Evolutionary conservation across 2,888 invertebrate species (phyloP), one percentile per base, ranked within the genome.

Genomic region (Euproctis similis): DNA sequence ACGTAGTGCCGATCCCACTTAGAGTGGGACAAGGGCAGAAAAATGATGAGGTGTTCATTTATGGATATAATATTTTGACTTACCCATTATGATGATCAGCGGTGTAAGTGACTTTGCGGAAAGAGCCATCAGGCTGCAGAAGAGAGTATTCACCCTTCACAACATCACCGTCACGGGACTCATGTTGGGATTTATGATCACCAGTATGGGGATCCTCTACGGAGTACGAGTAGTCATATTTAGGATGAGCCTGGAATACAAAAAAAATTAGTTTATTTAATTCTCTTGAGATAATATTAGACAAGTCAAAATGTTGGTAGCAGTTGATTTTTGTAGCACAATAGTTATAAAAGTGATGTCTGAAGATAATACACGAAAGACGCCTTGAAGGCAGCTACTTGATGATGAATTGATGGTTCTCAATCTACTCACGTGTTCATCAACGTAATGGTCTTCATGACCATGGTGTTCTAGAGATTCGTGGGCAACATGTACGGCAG

Each of bases 121-220:
- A 77, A 30, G 87, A 86, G 47, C 87, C 87, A 57, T 87, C 87
- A 36, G 87, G 86, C 65, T 87, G 87, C 31, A 86, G 70, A 38
- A 87, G 64, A 20, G 86, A 85, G 64, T 87, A 87, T 38, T 86
- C 82, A 42, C 87, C 87, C 53, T 87, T 86, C 31, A 87, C 87
- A 13, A 85, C 82, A 39, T 87, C 87, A 5, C 87, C 87, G 25
- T 87, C 87, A 17, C 86, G 77, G 13, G 64, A 67, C 52, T 88
- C 88, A 43, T 87, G 86, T 62, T 87, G 87, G 38, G 78, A 77
- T 59, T 87, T 87, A 65, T 86, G 84, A 70, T 88, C 88, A 1
- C 87, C 87, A 36, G 88, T 88, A 64, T 87, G 87, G 8, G 85
- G 85, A 56, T 88, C 87, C 44, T 86, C 80, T 24, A 88, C 87